Evolutionary conservation across 2,113 vertebrate genomes (phyloP).

Genomic region (Takifugu bimaculatus): DNA sequence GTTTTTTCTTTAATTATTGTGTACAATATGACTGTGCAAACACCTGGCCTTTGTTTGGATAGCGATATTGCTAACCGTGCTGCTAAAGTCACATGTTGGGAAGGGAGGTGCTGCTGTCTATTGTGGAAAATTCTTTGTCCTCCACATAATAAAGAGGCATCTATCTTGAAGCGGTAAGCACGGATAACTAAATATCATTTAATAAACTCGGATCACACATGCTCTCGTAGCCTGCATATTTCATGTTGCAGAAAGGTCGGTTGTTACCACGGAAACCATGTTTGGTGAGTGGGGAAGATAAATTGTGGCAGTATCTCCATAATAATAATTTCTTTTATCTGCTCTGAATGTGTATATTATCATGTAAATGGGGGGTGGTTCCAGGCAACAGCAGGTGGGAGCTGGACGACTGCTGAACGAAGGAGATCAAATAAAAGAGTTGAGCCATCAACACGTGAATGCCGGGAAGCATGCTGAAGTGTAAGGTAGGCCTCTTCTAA

Average conservation of each 20-base stretch:
- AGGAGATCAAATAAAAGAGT: conserved; percentile 38
- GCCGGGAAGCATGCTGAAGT: conserved; percentile 16
- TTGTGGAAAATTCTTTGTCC: neutral
- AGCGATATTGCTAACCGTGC: conserved; percentile 9
- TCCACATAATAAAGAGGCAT: conserved; percentile 4
- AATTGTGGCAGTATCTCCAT: conserved; percentile 45
- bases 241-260: conserved; percentile 16
- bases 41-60: conserved; percentile 38
- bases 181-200: conserved; percentile 30
- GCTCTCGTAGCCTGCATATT: neutral
- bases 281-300: conserved; percentile 42
- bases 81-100: conserved; percentile 13
- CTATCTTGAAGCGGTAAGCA: neutral
- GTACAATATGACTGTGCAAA: conserved; percentile 30
- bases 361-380: conserved; percentile 62
- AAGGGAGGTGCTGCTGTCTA: conserved; percentile 12
- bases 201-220: conserved; percentile 26
- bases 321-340: conserved; percentile 69
- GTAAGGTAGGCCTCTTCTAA: conserved; percentile 21
- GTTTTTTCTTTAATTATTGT: conserved; percentile 10
- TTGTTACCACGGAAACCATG: conserved; percentile 52
- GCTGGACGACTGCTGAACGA: conserved; percentile 22
- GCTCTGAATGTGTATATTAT: conserved; percentile 51
- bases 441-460: conserved; percentile 25
- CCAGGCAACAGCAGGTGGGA: conserved; percentile 21